Base-by-base conservation (phyloP, 1,140 invertebrate species). In the Pteromalus puparum region DNA sequence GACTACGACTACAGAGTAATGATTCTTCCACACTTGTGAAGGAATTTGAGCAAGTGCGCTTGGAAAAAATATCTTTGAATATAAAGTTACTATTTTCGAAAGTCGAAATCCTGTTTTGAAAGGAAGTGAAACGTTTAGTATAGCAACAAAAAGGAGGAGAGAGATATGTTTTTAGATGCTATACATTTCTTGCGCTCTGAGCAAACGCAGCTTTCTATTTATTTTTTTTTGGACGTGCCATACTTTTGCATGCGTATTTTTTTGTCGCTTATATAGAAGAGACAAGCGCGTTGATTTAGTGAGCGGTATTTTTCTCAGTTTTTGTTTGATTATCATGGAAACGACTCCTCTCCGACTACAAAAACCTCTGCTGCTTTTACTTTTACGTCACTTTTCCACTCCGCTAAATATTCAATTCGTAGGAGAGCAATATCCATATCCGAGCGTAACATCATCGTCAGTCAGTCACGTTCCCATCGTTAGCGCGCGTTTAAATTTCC, bases 271-370 rank as follows among this genome's bases (percentile, higher is more conserved):
- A n/a, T 7, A 21, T 21, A 61, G 53, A 21, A 10, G 38, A 42
- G 6, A 42, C 38, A 9, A 21, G 5, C 6, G 18, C 15, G 53
- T n/a, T 61, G 53, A 61, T 61, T 61, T 61, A 61, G 21, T 61
- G 18, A 21, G 18, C 53, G 6, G 18, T n/a, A 61, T 61, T 61
- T 61, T 61, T 61, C 53, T 61, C 53, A 6, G 53, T 61, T 61
- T 61, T 61, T 61, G 53, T 61, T 61, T 61, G 53, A 61, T 61
- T 61, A 61, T 61, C 53, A 61, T 61, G 53, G 53, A 21, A 61
- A 61, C 53, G 53, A 61, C 53, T 61, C 48, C 48, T 53, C 48
- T 18, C 53, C 53, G 18, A 21, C 53, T 61, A 6, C 15, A 61
- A 61, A 61, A 61, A 61, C 18, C 3, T 61, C 6, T 21, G 53